Evolutionary conservation across 2,888 invertebrate genomes (phyloP).

Genomic region (Tetragnatha montana): DNA sequence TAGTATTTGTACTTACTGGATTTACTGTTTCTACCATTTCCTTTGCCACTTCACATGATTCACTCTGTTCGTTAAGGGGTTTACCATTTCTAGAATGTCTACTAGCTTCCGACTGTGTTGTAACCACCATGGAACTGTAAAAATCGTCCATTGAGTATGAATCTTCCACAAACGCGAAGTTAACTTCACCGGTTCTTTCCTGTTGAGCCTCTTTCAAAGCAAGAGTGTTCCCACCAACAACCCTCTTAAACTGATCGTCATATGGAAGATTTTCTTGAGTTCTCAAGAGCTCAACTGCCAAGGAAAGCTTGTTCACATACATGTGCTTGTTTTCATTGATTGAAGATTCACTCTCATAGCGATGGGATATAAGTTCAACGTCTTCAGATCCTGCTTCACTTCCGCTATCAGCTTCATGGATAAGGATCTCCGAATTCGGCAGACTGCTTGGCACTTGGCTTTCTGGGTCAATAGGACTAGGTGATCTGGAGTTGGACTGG

Average conservation of each 20-base stretch:
- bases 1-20: constrained; percentile 30
- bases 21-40: constrained; percentile 25
- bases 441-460: constrained; percentile 34
- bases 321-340: constrained; percentile 65
- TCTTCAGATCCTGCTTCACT: constrained; percentile 73
- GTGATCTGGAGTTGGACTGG: constrained; percentile 43
- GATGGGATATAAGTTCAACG: constrained; percentile 71
- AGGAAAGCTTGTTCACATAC: constrained; percentile 71
- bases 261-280: constrained; percentile 72
- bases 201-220: background rate
- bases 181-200: constrained; percentile 36
- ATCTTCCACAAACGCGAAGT: constrained; percentile 61
- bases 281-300: constrained; percentile 72
- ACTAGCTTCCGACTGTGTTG: background rate
- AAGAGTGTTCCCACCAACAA: constrained; percentile 37
- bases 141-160: background rate
- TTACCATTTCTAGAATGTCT: background rate
- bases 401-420: constrained; percentile 71
- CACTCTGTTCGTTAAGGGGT: background rate
- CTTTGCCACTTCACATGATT: constrained; percentile 55
- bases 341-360: constrained; percentile 70
- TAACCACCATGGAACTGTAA: background rate
- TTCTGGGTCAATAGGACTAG: constrained; percentile 48
- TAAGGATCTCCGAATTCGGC: constrained; percentile 67
- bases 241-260: constrained; percentile 71